Percentiles rank a stretch among this genome's conserved stretches.
phyloP scores from a whole-genome alignment of 2,797 vertebrate genomes.

The Alosa sapidissima region DNA sequence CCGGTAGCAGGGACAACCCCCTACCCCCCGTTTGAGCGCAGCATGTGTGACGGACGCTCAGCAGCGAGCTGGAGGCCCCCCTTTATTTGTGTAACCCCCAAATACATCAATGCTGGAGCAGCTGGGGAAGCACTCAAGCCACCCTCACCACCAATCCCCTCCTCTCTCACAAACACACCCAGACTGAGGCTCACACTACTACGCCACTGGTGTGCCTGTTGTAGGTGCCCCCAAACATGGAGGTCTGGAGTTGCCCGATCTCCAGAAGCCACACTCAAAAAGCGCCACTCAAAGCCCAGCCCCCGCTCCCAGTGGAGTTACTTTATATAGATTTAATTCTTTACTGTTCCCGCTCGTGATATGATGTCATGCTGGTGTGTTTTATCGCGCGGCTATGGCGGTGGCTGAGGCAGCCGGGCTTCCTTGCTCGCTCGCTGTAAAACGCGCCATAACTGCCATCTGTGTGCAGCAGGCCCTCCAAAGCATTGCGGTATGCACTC shows the following conservation, averaged over 20 bases:
- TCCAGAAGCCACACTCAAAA: not conserved
- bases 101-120: constrained; percentile 55
- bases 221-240: not conserved
- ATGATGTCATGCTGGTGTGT: constrained; percentile 41
- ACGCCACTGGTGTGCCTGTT: constrained; percentile 30
- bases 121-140: constrained; percentile 60
- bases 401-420: not conserved
- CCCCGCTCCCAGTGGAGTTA: not conserved
- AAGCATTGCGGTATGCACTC: not conserved
- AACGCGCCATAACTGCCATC: not conserved
- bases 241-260: not conserved
- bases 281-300: not conserved
- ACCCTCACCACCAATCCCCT: constrained; percentile 20
- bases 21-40: constrained; percentile 16
- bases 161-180: constrained; percentile 38
- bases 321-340: constrained; percentile 23
- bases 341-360: constrained; percentile 22
- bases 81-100: constrained; percentile 55
- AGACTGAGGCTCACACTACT: constrained; percentile 28
- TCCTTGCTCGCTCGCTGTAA: not conserved
- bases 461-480: not conserved
- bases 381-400: constrained; percentile 21
- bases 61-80: not conserved
- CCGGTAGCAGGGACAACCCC: constrained; percentile 19
- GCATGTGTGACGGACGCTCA: constrained; percentile 22